Conservation (phyloP, 2,113 vertebrate species). For the Ranitomeya variabilis region DNA sequence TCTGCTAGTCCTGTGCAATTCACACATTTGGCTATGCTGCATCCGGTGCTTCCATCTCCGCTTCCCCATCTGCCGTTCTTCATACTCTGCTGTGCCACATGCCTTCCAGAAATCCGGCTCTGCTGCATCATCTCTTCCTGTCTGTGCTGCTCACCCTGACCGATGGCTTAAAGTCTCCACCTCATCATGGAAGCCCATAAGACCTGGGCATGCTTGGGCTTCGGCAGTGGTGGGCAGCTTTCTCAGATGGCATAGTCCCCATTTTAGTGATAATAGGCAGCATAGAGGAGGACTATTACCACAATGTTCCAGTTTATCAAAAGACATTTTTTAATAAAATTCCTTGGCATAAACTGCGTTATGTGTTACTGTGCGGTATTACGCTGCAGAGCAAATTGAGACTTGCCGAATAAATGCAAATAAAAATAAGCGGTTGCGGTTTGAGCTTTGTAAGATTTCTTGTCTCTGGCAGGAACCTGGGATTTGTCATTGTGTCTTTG, state of each 20-base stretch:
- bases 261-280: not conserved
- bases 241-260: not conserved
- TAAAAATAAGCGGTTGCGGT: conserved; percentile 15
- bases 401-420: conserved; percentile 1
- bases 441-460: not conserved
- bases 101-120: too few species aligned
- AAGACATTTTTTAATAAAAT: not conserved
- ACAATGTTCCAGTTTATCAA: not conserved
- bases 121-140: too few species aligned
- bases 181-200: too few species aligned
- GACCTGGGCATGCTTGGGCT: not conserved
- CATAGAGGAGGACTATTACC: not conserved
- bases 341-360: not conserved
- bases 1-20: too few species aligned
- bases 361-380: not conserved
- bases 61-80: too few species aligned
- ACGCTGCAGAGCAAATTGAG: not conserved
- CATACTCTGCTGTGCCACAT: too few species aligned
- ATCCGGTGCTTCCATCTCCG: too few species aligned
- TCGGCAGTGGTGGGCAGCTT: not conserved
- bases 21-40: too few species aligned
- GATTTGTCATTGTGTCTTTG: conserved; percentile 6
- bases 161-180: too few species aligned
- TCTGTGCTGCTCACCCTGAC: too few species aligned
- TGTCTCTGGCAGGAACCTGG: not conserved